A percentile compares a stretch with the other conserved stretches of the same genome.
Conservation (phyloP, 2,888 invertebrate genomes). For the Acleris emargana region DNA sequence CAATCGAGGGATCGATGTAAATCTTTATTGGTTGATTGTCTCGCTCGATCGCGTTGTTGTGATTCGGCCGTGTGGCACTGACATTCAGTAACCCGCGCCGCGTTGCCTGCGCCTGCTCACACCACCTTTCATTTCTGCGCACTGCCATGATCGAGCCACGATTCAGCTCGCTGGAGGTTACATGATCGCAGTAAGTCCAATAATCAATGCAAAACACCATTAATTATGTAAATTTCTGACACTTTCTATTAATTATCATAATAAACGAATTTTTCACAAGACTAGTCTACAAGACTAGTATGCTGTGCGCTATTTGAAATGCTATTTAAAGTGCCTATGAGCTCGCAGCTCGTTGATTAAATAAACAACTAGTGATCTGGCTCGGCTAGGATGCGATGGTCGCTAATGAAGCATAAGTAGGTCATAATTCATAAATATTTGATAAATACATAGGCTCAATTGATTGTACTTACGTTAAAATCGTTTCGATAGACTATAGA, state of each 20-base stretch:
- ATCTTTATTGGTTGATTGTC: slow-evolving; percentile 25
- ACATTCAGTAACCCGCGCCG: slow-evolving; percentile 39
- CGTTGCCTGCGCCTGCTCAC: not conserved
- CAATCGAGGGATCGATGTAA: not conserved
- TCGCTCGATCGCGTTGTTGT: slow-evolving; percentile 36
- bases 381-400: slow-evolving; percentile 6
- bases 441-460: not conserved
- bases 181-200: slow-evolving; percentile 12
- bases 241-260: slow-evolving; percentile 31
- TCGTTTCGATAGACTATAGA: too few relatives aligned
- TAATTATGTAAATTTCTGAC: slow-evolving; percentile 34
- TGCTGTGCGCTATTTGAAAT: slow-evolving; percentile 14
- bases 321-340: slow-evolving; percentile 26
- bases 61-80: slow-evolving; percentile 43
- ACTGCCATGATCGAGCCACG: slow-evolving; percentile 10
- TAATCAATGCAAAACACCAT: slow-evolving; percentile 14
- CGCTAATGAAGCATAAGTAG: slow-evolving; percentile 23
- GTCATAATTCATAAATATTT: slow-evolving; percentile 12
- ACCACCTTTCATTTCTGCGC: slow-evolving; percentile 27
- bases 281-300: not conserved
- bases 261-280: not conserved
- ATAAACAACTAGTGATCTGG: slow-evolving; percentile 30
- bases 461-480: too few relatives aligned
- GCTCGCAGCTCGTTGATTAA: slow-evolving; percentile 23
- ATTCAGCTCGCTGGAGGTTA: slow-evolving; percentile 3